These are phyloP conservation scores for Atta texana DNA, from an alignment of 1,140 invertebrate genomes.

Conservation along the genomic window DNA sequence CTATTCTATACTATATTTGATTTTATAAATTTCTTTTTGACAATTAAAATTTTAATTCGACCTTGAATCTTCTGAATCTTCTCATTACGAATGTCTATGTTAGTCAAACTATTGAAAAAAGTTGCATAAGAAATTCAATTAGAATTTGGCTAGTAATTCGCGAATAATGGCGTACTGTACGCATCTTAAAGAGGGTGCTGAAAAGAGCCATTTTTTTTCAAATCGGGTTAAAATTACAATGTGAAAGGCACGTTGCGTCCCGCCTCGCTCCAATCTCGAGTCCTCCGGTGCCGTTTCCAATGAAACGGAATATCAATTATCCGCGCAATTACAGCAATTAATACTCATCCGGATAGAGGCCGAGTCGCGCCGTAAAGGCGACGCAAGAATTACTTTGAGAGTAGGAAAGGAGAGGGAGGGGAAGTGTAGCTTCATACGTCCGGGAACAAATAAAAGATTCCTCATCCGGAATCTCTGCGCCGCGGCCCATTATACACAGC, in stretches of 20 bases:
- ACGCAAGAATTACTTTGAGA: constrained; percentile 38
- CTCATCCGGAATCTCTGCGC: constrained; percentile 33
- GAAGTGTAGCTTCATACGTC: constrained; percentile 15
- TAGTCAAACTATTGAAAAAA: neutral
- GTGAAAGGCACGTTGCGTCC: constrained; percentile 18
- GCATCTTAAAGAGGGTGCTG: constrained; percentile 3
- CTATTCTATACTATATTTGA: neutral
- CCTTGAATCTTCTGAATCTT: neutral
- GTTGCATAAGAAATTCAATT: neutral
- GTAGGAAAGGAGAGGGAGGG: neutral
- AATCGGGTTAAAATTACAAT: constrained; percentile 60
- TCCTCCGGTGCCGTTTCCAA: constrained; percentile 39
- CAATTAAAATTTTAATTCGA: neutral
- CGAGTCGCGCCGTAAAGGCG: constrained; percentile 50
- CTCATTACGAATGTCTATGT: neutral
- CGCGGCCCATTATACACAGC: constrained; percentile 31
- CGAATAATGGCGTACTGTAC: neutral
- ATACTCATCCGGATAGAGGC: constrained; percentile 52
- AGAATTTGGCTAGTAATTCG: neutral
- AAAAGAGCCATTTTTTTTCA: constrained; percentile 23
- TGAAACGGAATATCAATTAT: constrained; percentile 63
- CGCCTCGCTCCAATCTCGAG: neutral
- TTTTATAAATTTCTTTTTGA: neutral
- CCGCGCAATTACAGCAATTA: constrained; percentile 62
- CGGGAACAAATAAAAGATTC: constrained; percentile 48